Conservation (phyloP, 2,797 vertebrate species). For the Ptychobarbus kaznakovi region DNA sequence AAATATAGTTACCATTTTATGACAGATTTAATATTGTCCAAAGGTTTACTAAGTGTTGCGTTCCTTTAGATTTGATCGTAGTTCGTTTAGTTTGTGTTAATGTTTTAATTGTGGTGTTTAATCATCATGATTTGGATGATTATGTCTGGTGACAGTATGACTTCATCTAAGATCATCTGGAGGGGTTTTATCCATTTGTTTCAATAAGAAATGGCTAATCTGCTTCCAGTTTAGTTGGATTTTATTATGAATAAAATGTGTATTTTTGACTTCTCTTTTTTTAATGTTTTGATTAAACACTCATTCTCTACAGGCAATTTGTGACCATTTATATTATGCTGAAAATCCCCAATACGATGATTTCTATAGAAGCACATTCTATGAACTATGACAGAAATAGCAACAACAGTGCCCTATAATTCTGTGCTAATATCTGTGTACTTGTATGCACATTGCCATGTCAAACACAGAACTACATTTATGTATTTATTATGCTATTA, state of each 20-base stretch:
- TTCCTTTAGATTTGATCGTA: not conserved
- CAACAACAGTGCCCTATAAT: constrained; percentile 9
- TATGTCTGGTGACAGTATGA: not conserved
- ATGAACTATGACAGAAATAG: not conserved
- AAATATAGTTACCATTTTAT: constrained; percentile 11
- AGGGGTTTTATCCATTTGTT: not conserved
- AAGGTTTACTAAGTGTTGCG: not conserved
- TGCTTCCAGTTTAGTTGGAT: not conserved
- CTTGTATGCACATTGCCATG: not conserved
- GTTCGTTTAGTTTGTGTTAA: not conserved
- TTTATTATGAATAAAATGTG: constrained; percentile 21
- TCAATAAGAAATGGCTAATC: not conserved
- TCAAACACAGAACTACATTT: not conserved
- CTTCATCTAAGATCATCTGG: not conserved
- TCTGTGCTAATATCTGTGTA: not conserved
- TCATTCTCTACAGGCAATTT: not conserved
- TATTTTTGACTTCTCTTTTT: not conserved
- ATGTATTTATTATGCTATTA: not conserved
- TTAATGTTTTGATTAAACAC: not conserved
- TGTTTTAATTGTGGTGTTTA: constrained; percentile 2
- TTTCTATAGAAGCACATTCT: not conserved
- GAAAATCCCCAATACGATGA: not conserved
- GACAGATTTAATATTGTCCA: not conserved
- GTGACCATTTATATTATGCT: not conserved
- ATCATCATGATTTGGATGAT: not conserved